Base-by-base conservation (phyloP, 2,888 invertebrate genomes). In the Perizoma flavofasciatum region DNA sequence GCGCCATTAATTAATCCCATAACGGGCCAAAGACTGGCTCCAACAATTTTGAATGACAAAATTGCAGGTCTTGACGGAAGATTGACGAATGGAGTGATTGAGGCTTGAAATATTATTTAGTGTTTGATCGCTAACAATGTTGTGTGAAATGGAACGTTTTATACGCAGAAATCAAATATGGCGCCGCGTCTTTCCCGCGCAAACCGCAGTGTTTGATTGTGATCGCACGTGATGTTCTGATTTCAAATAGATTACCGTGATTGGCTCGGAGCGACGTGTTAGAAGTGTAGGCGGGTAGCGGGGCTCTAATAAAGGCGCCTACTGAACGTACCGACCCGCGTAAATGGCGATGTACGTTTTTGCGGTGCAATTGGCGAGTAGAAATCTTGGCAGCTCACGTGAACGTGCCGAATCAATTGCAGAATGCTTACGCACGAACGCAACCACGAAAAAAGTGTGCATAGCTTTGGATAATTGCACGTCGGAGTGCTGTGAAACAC, bases 1-100 rank as follows among this genome's bases (percentile, higher is more conserved):
- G 60, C 69, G 70, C 72, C 81, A 85, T 82, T 88, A 86, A 87
- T 86, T 86, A 86, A 80, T 77, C 70, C 86, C 85, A 82, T 85
- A 88, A 79, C 79, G 70, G 87, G 85, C 72, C 73, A 67, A 61
- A 59, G 74, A 79, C 80, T 66, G 66, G 81, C 75, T 74, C 55
- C 70, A 69, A 72, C 74, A 81, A 82, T 85, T 86, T 86, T 84
- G 86, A 86, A 86, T 86, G 86, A 85, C 88, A 84, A 86, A 88
- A 86, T 84, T 74, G 73, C 75, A 78, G 75, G 74, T 72, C 73
- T 65, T 68, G 54, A 67, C 73, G 70, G 72, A 78, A 69, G 74
- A 81, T 75, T 83, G 86, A 86, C 82, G 78, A 78, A 86, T 86
- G 74, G 77, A 73, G 80, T 85, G 85, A 86, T 86, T 86, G 84